phyloP scores from a whole-genome alignment of 2,888 invertebrate species.

The Maniola hyperantus region DNA sequence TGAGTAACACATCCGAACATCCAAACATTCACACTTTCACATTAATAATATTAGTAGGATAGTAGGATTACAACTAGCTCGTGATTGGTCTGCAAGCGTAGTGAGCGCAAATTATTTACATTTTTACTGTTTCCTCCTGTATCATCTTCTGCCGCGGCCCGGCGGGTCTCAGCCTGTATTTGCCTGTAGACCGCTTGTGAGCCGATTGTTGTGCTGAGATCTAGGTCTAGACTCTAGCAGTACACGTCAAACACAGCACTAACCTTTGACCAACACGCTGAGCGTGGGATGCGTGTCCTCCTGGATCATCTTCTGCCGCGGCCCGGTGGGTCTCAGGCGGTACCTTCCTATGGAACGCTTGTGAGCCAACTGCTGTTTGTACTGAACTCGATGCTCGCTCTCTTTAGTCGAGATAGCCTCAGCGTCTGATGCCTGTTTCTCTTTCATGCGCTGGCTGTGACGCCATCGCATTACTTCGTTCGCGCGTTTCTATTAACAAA shows the following conservation, averaged over 20 bases:
- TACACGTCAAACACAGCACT: background rate
- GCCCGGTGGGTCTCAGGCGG: constrained; percentile 80
- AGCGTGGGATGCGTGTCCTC: constrained; percentile 80
- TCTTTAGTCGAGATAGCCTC: constrained; percentile 85
- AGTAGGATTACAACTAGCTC: background rate
- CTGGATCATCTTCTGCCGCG: constrained; percentile 77
- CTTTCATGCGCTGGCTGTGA: constrained; percentile 79
- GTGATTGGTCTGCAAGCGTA: no score
- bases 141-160: no score
- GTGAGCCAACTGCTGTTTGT: constrained; percentile 83
- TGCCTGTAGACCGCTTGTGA: constrained; percentile 84
- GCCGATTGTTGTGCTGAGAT: constrained; percentile 68
- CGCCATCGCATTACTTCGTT: constrained; percentile 86
- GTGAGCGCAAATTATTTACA: no score
- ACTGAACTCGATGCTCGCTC: constrained; percentile 84
- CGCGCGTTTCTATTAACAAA: constrained; percentile 82
- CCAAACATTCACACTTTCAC: no score
- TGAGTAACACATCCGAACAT: no score
- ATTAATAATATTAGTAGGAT: background rate
- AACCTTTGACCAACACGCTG: constrained; percentile 86
- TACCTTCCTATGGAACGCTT: constrained; percentile 84
- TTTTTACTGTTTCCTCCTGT: constrained; percentile 58
- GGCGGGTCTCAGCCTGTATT: no score
- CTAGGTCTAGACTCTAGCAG: background rate
- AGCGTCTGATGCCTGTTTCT: constrained; percentile 85